These are phyloP conservation scores for Thunnus maccoyii DNA, from an alignment of 2,113 vertebrate species.

Conservation along the genomic window DNA sequence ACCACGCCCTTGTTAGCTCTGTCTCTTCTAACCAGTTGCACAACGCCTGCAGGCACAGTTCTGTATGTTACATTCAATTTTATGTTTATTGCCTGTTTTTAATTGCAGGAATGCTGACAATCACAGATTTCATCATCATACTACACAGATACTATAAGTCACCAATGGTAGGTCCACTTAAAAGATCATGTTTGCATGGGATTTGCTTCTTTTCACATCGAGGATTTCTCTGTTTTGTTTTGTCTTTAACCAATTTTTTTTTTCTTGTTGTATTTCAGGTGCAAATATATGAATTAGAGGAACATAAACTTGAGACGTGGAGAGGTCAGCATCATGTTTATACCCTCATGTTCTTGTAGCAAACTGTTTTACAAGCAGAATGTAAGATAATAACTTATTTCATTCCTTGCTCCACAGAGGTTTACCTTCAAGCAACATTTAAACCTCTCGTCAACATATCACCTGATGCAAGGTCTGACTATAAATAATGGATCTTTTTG, in stretches of 20 bases:
- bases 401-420: slow-evolving; percentile 86
- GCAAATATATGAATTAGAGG: slow-evolving; percentile 98
- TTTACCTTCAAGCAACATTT: slow-evolving; percentile 99
- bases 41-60: slow-evolving; percentile 7
- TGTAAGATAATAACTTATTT: neutral
- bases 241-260: neutral
- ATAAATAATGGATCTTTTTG: neutral
- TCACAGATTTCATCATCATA: slow-evolving; percentile 99
- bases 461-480: slow-evolving; percentile 91
- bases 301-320: slow-evolving; percentile 99
- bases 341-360: neutral
- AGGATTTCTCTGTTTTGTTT: neutral
- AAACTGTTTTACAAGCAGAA: neutral
- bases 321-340: slow-evolving; percentile 85
- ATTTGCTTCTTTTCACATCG: neutral
- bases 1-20: slow-evolving; percentile 46
- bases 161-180: slow-evolving; percentile 88
- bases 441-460: slow-evolving; percentile 99
- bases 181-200: neutral
- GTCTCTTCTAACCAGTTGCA: slow-evolving; percentile 23
- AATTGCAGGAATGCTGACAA: slow-evolving; percentile 96
- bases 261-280: slow-evolving; percentile 85
- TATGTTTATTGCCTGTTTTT: slow-evolving; percentile 33
- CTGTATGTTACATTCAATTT: neutral
- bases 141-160: slow-evolving; percentile 99